Conservation (phyloP, 2,797 vertebrate genomes). For the Chrysocyon brachyurus region DNA sequence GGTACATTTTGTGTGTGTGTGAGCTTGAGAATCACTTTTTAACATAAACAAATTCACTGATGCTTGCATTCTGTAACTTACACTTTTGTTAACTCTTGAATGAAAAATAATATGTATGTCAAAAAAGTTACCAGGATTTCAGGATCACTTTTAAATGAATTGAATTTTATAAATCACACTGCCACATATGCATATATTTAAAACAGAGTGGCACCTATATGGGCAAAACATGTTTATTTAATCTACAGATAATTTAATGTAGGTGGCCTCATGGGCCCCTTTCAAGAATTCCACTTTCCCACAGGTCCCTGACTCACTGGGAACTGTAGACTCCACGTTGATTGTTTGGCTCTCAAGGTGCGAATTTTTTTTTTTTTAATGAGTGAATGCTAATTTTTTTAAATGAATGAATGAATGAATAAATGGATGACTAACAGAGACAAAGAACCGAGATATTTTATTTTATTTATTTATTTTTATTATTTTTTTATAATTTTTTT, state of each 20-base stretch:
- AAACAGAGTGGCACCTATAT: neutral
- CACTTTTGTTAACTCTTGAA: neutral
- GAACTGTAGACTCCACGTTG: neutral
- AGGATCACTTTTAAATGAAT: neutral
- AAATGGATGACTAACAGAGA: neutral
- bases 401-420: neutral
- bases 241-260: neutral
- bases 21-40: neutral
- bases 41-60: neutral
- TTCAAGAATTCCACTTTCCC: neutral
- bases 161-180: slow-evolving; percentile 13
- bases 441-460: slow-evolving; percentile 47
- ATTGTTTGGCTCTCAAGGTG: neutral
- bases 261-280: neutral
- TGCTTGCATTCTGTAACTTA: neutral
- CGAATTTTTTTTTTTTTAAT: neutral
- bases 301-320: neutral
- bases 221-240: neutral
- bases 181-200: neutral
- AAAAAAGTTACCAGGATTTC: slow-evolving; percentile 38
- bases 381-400: neutral
- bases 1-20: neutral
- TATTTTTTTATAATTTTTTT: no score
- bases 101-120: neutral
- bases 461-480: no score